These are phyloP conservation scores for Polyommatus iphigenia DNA, from an alignment of 2,888 invertebrate genomes.

Conservation along the genomic window DNA sequence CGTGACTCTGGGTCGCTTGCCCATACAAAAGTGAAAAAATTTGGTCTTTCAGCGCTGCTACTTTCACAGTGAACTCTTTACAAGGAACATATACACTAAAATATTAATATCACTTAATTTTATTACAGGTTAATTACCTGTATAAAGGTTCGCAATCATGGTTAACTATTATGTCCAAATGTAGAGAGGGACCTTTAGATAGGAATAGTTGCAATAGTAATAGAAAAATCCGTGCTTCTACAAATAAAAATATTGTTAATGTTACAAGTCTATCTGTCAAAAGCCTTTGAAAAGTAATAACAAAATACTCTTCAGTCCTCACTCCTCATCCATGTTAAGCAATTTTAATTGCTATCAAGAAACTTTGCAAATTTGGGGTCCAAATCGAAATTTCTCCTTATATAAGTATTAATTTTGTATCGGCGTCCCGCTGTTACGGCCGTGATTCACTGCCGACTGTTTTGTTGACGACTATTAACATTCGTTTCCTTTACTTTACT, in stretches of 20 bases:
- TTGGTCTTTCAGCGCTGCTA: too few relatives aligned
- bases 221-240: not conserved
- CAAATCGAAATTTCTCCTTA: constrained; percentile 80
- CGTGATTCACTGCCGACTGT: not conserved
- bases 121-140: too few relatives aligned
- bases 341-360: constrained; percentile 76
- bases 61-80: too few relatives aligned
- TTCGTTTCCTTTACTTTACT: not conserved
- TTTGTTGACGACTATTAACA: not conserved
- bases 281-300: constrained; percentile 1
- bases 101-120: too few relatives aligned
- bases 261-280: not conserved
- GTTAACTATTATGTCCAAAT: too few relatives aligned
- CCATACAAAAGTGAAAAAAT: too few relatives aligned
- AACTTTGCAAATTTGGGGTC: constrained; percentile 72
- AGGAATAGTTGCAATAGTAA: too few relatives aligned
- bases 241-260: not conserved
- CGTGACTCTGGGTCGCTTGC: too few relatives aligned
- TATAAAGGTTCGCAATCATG: too few relatives aligned
- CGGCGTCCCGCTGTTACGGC: constrained; percentile 54
- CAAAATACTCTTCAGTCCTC: not conserved
- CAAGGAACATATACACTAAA: too few relatives aligned
- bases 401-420: constrained; percentile 80
- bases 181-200: too few relatives aligned
- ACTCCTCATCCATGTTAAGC: constrained; percentile 19